A percentile compares a stretch with the other conserved stretches of the same genome.
phyloP scores from a whole-genome alignment of 2,113 vertebrate genomes.

The Tauraco erythrolophus region DNA sequence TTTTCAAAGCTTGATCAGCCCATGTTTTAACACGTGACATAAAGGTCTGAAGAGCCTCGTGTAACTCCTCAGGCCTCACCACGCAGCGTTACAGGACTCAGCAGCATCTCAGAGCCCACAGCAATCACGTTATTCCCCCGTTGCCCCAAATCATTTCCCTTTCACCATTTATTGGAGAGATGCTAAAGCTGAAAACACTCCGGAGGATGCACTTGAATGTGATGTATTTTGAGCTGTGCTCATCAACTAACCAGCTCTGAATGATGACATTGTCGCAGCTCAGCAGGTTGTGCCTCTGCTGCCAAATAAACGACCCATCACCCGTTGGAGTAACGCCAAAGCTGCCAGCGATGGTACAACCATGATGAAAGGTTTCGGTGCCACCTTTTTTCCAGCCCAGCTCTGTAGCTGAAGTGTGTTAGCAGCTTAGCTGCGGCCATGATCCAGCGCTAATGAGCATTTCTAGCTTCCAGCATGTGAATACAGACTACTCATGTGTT shows the following conservation, averaged over 20 bases:
- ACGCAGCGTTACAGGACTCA: background rate
- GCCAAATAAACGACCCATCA: background rate
- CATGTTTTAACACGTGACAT: rapidly evolving
- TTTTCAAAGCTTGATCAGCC: background rate
- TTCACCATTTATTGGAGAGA: background rate
- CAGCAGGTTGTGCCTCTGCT: background rate
- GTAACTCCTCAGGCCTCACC: background rate
- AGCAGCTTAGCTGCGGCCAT: background rate
- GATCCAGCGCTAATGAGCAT: conserved; percentile 34
- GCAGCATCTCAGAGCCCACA: background rate
- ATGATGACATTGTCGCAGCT: background rate
- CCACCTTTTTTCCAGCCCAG: background rate
- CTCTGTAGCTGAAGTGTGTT: background rate
- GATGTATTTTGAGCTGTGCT: background rate
- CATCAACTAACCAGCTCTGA: background rate
- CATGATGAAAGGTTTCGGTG: background rate
- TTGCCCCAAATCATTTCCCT: background rate
- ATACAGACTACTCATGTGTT: conserved; percentile 39
- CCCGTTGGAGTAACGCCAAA: rapidly evolving
- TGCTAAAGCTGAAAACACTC: background rate
- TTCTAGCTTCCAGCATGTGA: conserved; percentile 44
- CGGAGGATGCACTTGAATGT: background rate
- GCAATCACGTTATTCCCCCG: background rate
- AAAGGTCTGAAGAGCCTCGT: rapidly evolving
- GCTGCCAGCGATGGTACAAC: background rate